phyloP scores from a whole-genome alignment of 2,797 vertebrate species.

The Pangasius larnaudii region DNA sequence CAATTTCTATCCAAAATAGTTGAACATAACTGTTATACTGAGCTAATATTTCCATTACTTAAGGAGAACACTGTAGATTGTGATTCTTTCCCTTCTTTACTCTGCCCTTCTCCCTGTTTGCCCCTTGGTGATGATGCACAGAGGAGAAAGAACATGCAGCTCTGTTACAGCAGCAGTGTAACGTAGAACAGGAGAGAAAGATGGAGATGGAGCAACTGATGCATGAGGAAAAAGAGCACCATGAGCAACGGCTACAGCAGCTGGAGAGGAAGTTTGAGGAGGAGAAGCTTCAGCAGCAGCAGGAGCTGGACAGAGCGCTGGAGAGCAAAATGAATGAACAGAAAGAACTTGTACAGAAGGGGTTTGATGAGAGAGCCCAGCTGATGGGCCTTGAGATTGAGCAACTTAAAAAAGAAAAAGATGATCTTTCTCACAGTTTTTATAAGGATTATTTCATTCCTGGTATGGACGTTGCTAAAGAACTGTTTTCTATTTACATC shows the following conservation, averaged over 20 bases:
- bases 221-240: constrained; percentile 32
- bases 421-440: background rate
- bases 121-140: constrained; percentile 5
- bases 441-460: background rate
- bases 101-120: background rate
- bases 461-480: background rate
- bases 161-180: constrained; percentile 48
- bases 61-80: background rate
- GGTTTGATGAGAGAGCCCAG: constrained; percentile 47
- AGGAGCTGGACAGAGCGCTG: constrained; percentile 52
- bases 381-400: constrained; percentile 52
- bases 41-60: background rate
- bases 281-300: constrained; percentile 36
- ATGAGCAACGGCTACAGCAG: constrained; percentile 46
- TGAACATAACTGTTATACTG: background rate
- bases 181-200: constrained; percentile 51
- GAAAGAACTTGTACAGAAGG: constrained; percentile 51
- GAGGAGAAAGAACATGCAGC: constrained; percentile 45
- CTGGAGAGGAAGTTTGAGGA: constrained; percentile 49
- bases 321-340: constrained; percentile 58
- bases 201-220: constrained; percentile 40
- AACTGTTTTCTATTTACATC: background rate
- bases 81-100: background rate
- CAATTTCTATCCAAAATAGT: background rate
- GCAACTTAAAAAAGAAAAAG: constrained; percentile 43